Conservation (phyloP, 2,888 invertebrate species). For the Aethes cnicana region DNA sequence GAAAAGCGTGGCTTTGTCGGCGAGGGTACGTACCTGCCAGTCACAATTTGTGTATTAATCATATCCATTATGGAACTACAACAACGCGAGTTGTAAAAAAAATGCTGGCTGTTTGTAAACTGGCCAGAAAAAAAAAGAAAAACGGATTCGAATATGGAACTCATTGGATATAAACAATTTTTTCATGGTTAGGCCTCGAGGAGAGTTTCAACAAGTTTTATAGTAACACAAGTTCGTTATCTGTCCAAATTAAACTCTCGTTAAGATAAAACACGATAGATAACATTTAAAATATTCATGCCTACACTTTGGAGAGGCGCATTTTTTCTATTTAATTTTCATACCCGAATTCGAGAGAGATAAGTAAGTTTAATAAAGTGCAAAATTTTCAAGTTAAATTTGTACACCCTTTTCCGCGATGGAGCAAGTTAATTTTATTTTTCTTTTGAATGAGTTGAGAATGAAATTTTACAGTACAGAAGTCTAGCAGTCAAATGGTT, state of each 20-base stretch:
- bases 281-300: constrained; percentile 47
- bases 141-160: no score
- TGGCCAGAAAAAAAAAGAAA: no score
- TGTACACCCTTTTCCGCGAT: constrained; percentile 12
- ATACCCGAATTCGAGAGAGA: constrained; percentile 18
- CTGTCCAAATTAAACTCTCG: constrained; percentile 44
- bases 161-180: no score
- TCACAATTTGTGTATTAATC: constrained; percentile 11
- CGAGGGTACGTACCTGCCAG: constrained; percentile 12
- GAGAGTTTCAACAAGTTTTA: constrained; percentile 33
- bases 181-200: no score
- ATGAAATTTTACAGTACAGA: constrained; percentile 5
- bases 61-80: constrained; percentile 2
- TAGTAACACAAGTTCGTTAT: constrained; percentile 37
- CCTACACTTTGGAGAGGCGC: constrained; percentile 29
- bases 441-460: constrained; percentile 13
- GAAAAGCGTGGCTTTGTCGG: constrained; percentile 32
- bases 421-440: constrained; percentile 9
- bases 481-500: no score
- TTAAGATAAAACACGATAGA: constrained; percentile 42
- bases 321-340: constrained; percentile 38
- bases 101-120: no score
- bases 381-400: constrained; percentile 24
- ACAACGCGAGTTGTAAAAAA: not conserved
- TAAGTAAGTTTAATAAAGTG: constrained; percentile 32